Base-by-base conservation (phyloP, 23 tunicate species). In the Diplosoma virens region DNA sequence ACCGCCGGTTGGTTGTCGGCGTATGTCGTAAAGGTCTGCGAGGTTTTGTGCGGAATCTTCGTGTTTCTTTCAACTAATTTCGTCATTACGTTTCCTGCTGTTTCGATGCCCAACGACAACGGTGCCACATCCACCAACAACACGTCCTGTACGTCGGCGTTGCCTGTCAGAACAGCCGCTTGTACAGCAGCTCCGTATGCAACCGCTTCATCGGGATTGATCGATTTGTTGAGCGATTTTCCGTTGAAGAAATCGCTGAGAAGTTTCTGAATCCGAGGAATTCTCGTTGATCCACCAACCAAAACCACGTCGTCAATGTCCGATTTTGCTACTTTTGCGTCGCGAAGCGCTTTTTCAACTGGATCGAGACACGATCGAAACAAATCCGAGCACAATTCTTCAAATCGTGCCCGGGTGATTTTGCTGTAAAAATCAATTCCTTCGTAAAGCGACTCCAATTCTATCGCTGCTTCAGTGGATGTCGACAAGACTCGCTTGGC, bases 171-270 rank as follows among this genome's bases (percentile, higher is more conserved):
- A 50, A 93, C 81, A 11, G 98, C 98, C 16, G 95, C 95, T 66
- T 95, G 99, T 0, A 95, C 87, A 17, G 99, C 99, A 32, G 99
- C 99, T 25, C 99, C 99, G 35, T 95, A 95, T 0, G 99, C 99
- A 25, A 95, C 99, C 29, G 99, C 90, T 52, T 95, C 99, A 75
- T 95, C 99, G 16, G 99, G 99, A 55, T 95, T 95, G 76, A 93
- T 87, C 22, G 94, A 88, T 73, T 86, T 86, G 79, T 78, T 82
- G 67, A 88, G 86, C 18, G 81, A 91, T 47, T 87, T 95, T 58
- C 87, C 99, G 74, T 86, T 93, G 79, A 95, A 95, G 73, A 76
- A 94, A 27, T 88, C 99, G 58, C 77, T 79, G 20, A 95, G 80
- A 32, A 95, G 59, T 64, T 95, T 90, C 58, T 87, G 99, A 11